Percentiles rank a stretch among this genome's conserved stretches.
phyloP scores from a whole-genome alignment of 2,113 vertebrate genomes.

The Formicarius rufipectus region DNA sequence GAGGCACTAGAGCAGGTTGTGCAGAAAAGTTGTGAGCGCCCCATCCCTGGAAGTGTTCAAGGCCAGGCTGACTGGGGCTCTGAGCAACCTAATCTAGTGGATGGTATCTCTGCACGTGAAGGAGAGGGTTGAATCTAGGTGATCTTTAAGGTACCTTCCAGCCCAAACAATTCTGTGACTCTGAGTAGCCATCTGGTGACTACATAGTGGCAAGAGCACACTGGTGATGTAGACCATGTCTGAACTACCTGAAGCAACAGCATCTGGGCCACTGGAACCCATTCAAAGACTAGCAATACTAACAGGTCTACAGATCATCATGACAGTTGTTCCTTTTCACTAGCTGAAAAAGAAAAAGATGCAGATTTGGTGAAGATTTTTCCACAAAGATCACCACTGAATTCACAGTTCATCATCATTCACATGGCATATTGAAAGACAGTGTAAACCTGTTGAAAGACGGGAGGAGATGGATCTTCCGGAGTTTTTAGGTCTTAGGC shows the following conservation, averaged over 20 bases:
- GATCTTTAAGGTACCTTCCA: neutral
- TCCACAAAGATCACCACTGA: neutral
- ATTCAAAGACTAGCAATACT: neutral
- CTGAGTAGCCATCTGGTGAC: neutral
- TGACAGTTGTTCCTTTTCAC: neutral
- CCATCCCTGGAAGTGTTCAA: neutral
- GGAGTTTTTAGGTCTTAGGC: neutral
- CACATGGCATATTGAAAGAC: neutral
- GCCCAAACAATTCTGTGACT: neutral
- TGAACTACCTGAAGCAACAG: neutral
- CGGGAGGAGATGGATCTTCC: neutral
- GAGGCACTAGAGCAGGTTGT: neutral
- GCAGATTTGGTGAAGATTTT: neutral
- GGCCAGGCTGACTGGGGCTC: fast-evolving
- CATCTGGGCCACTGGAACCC: neutral
- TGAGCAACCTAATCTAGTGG: neutral
- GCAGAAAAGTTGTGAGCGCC: neutral
- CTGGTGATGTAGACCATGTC: fast-evolving
- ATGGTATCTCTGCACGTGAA: neutral
- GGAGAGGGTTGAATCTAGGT: neutral
- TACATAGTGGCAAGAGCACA: neutral
- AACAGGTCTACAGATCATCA: neutral
- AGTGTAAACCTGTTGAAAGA: neutral
- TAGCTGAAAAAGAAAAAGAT: neutral
- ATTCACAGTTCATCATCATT: neutral